Evolutionary conservation across 2,888 invertebrate genomes (phyloP).

Genomic region (Elegia similella): DNA sequence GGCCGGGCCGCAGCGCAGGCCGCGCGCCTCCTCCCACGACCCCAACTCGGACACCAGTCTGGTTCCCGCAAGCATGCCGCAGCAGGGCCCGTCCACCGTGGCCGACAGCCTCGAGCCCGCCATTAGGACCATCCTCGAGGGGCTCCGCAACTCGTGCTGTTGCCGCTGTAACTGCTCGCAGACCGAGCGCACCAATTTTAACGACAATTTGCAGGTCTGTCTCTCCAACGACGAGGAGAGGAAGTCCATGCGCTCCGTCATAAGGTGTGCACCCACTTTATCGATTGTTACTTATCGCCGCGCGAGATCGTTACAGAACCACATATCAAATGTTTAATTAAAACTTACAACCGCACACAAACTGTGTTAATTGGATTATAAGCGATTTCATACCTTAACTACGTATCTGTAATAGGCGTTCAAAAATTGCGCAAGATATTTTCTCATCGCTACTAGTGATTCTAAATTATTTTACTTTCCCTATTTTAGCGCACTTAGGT

Average conservation of each 20-base stretch:
- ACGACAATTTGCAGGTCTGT: conserved; percentile 80
- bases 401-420: conserved; percentile 25
- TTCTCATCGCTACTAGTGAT: conserved; percentile 33
- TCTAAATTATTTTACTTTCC: conserved; percentile 60
- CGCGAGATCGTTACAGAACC: conserved; percentile 17
- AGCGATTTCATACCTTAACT: conserved; percentile 41
- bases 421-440: conserved; percentile 35
- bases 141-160: conserved; percentile 65
- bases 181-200: conserved; percentile 46
- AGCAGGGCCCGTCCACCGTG: conserved; percentile 47
- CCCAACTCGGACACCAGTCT: conserved; percentile 45
- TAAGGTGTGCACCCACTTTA: conserved; percentile 79
- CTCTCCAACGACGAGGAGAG: conserved; percentile 74
- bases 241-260: conserved; percentile 84
- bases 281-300: conserved; percentile 37
- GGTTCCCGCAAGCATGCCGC: conserved; percentile 37
- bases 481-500: conserved; percentile 77
- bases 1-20: conserved; percentile 61
- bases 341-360: conserved; percentile 35
- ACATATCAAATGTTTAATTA: conserved; percentile 39
- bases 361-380: conserved; percentile 38
- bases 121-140: conserved; percentile 62
- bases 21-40: conserved; percentile 64
- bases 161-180: conserved; percentile 70
- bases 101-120: conserved; percentile 73